Percentiles rank a stretch among this genome's conserved stretches.
Conservation (phyloP, 2,113 vertebrate species). For the Colaptes auratus region DNA sequence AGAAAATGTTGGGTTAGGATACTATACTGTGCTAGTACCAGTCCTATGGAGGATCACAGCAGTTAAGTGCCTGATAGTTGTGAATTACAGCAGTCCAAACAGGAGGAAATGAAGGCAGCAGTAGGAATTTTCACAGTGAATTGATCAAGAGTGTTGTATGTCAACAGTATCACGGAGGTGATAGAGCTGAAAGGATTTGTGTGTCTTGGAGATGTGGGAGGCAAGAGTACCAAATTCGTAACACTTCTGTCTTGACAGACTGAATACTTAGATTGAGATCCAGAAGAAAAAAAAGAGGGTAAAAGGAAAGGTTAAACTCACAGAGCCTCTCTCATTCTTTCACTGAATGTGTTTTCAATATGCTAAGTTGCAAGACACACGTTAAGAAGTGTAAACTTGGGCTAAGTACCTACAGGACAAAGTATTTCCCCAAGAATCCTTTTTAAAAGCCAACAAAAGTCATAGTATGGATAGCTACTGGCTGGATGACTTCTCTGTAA, state of each 20-base stretch:
- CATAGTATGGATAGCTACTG: background rate
- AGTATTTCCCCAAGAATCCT: background rate
- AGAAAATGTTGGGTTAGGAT: fast-evolving
- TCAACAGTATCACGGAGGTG: background rate
- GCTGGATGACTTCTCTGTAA: background rate
- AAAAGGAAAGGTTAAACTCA: background rate
- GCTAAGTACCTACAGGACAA: background rate
- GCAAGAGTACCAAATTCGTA: background rate
- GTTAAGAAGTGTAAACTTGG: background rate
- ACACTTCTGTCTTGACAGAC: background rate
- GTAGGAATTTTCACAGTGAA: slow-evolving; percentile 30
- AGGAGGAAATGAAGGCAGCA: slow-evolving; percentile 42
- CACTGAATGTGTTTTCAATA: background rate
- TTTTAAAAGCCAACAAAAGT: background rate
- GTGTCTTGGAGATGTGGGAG: background rate
- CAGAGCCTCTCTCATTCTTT: background rate
- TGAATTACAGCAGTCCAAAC: slow-evolving; percentile 30
- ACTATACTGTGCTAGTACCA: background rate
- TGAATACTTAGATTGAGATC: background rate
- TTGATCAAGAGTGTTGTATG: slow-evolving; percentile 22
- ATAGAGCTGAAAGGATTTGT: slow-evolving; percentile 20
- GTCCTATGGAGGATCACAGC: background rate
- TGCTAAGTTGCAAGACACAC: background rate
- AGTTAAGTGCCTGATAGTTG: background rate
- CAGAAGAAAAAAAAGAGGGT: background rate